Base-by-base conservation (phyloP, 2,797 vertebrate genomes). In the Schizothorax lantsangensis region DNA sequence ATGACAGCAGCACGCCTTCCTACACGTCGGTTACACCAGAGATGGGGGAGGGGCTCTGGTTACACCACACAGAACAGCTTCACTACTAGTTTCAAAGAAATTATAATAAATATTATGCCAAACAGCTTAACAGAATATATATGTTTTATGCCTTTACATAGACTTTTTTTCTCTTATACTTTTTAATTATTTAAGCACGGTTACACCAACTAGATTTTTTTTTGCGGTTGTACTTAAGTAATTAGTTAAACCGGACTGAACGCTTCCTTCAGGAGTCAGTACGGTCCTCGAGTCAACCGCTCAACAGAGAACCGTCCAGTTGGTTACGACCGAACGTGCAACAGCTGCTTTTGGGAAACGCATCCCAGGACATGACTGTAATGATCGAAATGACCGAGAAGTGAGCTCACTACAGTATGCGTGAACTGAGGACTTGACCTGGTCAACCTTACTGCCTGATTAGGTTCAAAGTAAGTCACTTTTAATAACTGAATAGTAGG, bases 161-260 rank as follows among this genome's bases (percentile, higher is more conserved):
- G 8, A n/a, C 19, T 7, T 11, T 23, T 23, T 11, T 11, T 26
- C n/a, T 57, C 19, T 57, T 57, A 23, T 14, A 64, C 8, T 64
- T 4, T 5, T 30, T 30, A 2, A 2, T 2, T 2, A 79, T n/a
- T 40, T 40, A 15, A 40, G 11, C n/a, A 17, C 12, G 14, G 54
- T 79, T 62, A 26, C 77, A 79, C 77, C 77, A 79, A 36, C 33
- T 17, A 38, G 33, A 75, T 26, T 45, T 3, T 45, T 43, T 72
- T 10, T 12, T 2, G 2, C 12, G 21, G 21, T 40, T 71, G 4
- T 14, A 4, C 26, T 45, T 1, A 26, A 45, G 0, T n/a, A 73
- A 26, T 26, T 45, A 1, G 38, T 45, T 26, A n/a, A 43, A 75
- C 8, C 14, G 14, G 40, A 45, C 23, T 45, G 40, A 30, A 8